Conservation (phyloP, 1,140 invertebrate species). For the Trypoxylus dichotomus region DNA sequence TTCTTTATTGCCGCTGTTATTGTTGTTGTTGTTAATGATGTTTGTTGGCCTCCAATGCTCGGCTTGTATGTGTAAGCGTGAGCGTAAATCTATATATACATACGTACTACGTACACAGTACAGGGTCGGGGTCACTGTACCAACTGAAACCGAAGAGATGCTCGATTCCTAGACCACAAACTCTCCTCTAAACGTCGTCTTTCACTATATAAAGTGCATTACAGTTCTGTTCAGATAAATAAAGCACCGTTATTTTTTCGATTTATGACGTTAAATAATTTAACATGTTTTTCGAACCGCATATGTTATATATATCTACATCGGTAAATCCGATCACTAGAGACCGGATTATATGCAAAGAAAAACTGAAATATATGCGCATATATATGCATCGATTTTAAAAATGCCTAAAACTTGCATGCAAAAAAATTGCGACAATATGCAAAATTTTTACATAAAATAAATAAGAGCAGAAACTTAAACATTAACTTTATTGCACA, state of each 20-base stretch:
- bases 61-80: neutral
- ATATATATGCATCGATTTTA: too few relatives aligned
- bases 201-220: neutral
- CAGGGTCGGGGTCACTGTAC: constrained; percentile 21
- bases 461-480: too few relatives aligned
- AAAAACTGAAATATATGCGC: too few relatives aligned
- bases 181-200: neutral
- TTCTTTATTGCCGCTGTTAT: constrained; percentile 4
- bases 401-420: too few relatives aligned
- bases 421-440: too few relatives aligned
- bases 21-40: constrained; percentile 25
- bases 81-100: neutral
- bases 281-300: too few relatives aligned
- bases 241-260: neutral
- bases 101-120: constrained; percentile 3
- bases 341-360: too few relatives aligned
- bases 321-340: too few relatives aligned
- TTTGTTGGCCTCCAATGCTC: constrained; percentile 11
- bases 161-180: constrained; percentile 16
- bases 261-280: too few relatives aligned
- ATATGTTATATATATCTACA: too few relatives aligned
- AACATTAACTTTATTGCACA: too few relatives aligned
- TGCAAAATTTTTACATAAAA: too few relatives aligned
- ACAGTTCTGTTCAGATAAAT: neutral
- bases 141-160: constrained; percentile 13